Base-by-base conservation (phyloP, 2,113 vertebrate species). In the Stercorarius parasiticus region DNA sequence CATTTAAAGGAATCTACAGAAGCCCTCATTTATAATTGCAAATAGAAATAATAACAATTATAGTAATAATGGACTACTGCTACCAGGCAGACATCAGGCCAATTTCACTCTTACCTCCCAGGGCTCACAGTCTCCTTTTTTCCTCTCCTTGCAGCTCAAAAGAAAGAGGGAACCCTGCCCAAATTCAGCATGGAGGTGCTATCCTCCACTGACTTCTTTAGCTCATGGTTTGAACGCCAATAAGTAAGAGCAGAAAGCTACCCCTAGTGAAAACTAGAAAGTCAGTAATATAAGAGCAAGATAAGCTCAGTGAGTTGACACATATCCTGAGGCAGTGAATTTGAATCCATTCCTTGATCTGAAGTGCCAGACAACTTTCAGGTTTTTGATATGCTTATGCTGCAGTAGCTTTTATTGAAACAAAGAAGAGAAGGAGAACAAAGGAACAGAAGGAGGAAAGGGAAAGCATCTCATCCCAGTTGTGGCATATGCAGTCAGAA, bases 311-410 rank as follows among this genome's bases (percentile, higher is more conserved):
- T 77, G 86, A 95, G 87, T 95, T 97, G 95, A 97, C 95, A 97
- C 77, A 96, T 97, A 95, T 97, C 97, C 97, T n/a, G 89, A 97
- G 97, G 97, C 97, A 96, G 76, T 97, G 95, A 96, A 95, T 97
- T 93, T 97, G 97, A 97, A 97, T 97, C 95, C 88, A 47, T 82
- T 87, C 95, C 96, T 97, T 97, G 97, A 96, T 97, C 96, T 97
- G 93, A 96, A 97, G 96, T 94, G 87, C 95, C 93, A 96, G 97
- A 87, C 95, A 95, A 92, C 92, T 96, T 97, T 97, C 93, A 93
- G 95, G 89, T 90, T 96, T 97, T 97, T 97, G 96, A 96, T 95
- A 97, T 97, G 95, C 66, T 2, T 93, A 89, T 49, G 77, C 87
- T 95, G 91, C 90, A 77, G 93, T 79, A 96, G 94, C 87, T 95